Conservation (phyloP, 2,797 vertebrate species). For the Otolemur crassicaudatus region DNA sequence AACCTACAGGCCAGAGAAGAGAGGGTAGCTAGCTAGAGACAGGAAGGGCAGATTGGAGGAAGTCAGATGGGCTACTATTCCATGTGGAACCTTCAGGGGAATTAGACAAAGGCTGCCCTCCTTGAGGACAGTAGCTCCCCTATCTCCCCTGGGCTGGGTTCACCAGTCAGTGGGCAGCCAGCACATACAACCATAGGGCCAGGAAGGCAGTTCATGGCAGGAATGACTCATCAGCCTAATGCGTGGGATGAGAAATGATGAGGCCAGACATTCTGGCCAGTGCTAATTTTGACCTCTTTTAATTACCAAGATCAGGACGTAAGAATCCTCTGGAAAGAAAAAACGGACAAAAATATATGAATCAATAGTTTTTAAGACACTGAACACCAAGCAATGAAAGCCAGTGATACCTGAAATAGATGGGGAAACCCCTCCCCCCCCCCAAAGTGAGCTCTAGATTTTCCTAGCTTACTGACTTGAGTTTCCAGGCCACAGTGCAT, state of each 20-base stretch:
- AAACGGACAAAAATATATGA: slow-evolving; percentile 5
- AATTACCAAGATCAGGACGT: slow-evolving; percentile 4
- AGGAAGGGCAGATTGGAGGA: neutral
- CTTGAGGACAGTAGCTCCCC: neutral
- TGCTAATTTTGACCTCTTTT: slow-evolving; percentile 2
- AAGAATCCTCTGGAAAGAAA: neutral
- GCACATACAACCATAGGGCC: neutral
- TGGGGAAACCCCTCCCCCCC: too few species aligned
- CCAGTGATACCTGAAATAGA: neutral
- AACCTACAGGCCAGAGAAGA: neutral
- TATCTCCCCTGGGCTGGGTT: neutral
- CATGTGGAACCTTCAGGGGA: neutral
- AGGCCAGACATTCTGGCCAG: neutral
- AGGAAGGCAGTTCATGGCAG: neutral
- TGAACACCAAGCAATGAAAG: neutral
- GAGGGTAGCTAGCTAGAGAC: neutral
- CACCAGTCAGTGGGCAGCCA: neutral
- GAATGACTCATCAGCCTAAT: neutral
- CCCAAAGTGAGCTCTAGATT: neutral
- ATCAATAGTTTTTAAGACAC: neutral
- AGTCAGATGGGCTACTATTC: neutral
- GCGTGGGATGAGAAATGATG: neutral
- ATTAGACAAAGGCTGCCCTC: neutral
- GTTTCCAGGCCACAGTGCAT: neutral
- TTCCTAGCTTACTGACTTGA: neutral